Percentiles rank a stretch among this genome's conserved stretches.
Conservation (phyloP, 2,113 vertebrate species). For the Tachysurus vachellii region DNA sequence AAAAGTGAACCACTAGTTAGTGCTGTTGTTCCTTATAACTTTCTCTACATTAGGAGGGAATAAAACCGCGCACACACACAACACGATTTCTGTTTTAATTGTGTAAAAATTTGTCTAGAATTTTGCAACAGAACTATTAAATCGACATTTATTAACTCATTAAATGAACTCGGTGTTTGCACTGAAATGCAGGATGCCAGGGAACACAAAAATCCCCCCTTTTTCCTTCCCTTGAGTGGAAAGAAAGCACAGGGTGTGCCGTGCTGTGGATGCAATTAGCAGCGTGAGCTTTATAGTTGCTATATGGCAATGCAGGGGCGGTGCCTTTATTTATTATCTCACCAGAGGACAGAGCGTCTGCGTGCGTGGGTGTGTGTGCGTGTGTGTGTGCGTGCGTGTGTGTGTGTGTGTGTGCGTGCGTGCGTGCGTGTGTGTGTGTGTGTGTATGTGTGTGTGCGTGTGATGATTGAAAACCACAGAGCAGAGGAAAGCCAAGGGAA, state of each 20-base stretch:
- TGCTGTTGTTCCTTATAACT: constrained; percentile 26
- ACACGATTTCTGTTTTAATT: not conserved
- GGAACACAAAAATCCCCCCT: not conserved
- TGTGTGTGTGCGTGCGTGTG: constrained; percentile 12
- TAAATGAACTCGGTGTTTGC: constrained; percentile 19
- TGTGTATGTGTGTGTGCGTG: constrained; percentile 19
- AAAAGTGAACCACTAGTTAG: constrained; percentile 27
- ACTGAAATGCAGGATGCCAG: not conserved
- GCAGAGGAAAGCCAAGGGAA: constrained; percentile 53
- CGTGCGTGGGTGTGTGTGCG: not conserved
- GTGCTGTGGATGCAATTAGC: constrained; percentile 24
- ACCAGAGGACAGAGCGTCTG: constrained; percentile 42
- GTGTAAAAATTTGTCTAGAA: not conserved
- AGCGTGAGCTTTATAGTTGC: constrained; percentile 21
- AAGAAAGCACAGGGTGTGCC: constrained; percentile 3
- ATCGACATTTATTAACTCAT: constrained; percentile 26
- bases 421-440: not conserved
- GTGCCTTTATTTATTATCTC: constrained; percentile 46
- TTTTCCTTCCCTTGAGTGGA: not conserved
- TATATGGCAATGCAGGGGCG: constrained; percentile 42
- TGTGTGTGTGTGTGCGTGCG: not conserved
- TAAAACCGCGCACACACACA: not conserved
- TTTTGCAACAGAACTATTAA: constrained; percentile 19
- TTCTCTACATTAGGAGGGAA: not conserved
- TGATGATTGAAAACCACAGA: constrained; percentile 56